Evolutionary conservation across 2,797 vertebrate genomes (phyloP), one percentile per base, ranked within the genome.

Genomic region (Hippocampus kuda): DNA sequence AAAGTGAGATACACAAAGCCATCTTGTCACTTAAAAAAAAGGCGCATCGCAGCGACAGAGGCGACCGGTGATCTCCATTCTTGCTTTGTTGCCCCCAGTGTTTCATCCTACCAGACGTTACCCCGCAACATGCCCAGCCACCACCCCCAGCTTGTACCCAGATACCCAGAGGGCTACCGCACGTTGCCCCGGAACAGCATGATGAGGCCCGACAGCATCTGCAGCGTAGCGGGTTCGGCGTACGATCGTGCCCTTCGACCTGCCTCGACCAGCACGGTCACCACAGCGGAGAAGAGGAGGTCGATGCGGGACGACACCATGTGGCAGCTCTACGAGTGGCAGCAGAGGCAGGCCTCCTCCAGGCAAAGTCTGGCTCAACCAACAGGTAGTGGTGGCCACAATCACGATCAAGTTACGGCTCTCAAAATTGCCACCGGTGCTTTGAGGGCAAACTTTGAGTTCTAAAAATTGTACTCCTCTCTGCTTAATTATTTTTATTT

Each of bases 311-410:
- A 97, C 0, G 96, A 98, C 90, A 99, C 97, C 0, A 96, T 99
- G 95, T 98, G 96, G 97, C 97, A 98, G 89, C 92, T 99, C 51
- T 98, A 97, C 0, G 96, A 99, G 67, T 99, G 97, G 97, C 96
- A 99, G 81, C 97, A 98, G 77, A 91, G 97, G 5, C 97, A 98
- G 87, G 92, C 94, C 68, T 94, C 91, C 75, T 92, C 89, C 66
- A 93, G 92, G 68, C 94, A 94, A 48, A 90, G 84, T 64, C 68
- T 87, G 68, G 85, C 85, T 38, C 85, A 30, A 42, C 85, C 86
- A 1, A 38, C 84, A 81, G 88, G 87, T 88, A 75, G 11, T 1
- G 5, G 61, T 0, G 4, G 30, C 57, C 57, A 30, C 6, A 2
- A 51, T 51, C 48, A 18, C 4, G 18, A 51, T 20, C 16, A 46